These are phyloP conservation scores for Cetonia aurata DNA, from an alignment of 2,888 invertebrate genomes.

Conservation along the genomic window DNA sequence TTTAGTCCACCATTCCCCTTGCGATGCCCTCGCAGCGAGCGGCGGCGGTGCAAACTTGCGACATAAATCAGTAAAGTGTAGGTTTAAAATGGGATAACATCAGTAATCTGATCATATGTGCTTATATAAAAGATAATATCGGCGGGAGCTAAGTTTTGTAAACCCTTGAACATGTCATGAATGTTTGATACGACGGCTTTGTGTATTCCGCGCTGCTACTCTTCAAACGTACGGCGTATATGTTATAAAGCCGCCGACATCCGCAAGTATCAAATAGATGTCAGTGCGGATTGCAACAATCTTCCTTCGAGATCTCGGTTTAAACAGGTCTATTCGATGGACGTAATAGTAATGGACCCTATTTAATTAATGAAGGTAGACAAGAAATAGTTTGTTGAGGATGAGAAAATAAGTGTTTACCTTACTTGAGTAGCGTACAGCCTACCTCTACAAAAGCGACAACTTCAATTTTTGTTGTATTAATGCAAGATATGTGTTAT, in stretches of 20 bases:
- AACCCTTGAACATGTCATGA: constrained; percentile 53
- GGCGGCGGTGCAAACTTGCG: constrained; percentile 36
- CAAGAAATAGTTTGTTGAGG: too few relatives aligned
- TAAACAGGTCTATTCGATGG: constrained; percentile 16
- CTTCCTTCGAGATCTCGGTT: constrained; percentile 31
- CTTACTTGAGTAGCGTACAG: too few relatives aligned
- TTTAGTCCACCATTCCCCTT: constrained; percentile 22
- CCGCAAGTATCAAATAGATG: constrained; percentile 44
- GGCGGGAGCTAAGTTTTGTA: constrained; percentile 50
- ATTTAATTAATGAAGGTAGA: constrained; percentile 10
- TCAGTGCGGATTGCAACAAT: constrained; percentile 42
- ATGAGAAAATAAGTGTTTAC: too few relatives aligned
- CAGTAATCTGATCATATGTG: constrained; percentile 54
- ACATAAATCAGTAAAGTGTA: constrained; percentile 45
- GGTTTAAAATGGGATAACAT: constrained; percentile 48
- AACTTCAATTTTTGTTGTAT: too few relatives aligned
- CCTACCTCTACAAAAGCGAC: too few relatives aligned
- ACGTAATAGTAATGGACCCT: constrained; percentile 1
- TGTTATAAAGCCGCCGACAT: constrained; percentile 9
- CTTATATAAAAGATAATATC: constrained; percentile 54
- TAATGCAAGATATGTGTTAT: too few relatives aligned
- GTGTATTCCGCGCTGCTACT: constrained; percentile 37
- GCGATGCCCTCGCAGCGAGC: constrained; percentile 11
- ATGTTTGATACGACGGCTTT: constrained; percentile 47
- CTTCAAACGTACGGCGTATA: constrained; percentile 24